A percentile compares a stretch with the other conserved stretches of the same genome.
Conservation (phyloP, 2,113 vertebrate species). For the Leptobrachium ailaonicum region DNA sequence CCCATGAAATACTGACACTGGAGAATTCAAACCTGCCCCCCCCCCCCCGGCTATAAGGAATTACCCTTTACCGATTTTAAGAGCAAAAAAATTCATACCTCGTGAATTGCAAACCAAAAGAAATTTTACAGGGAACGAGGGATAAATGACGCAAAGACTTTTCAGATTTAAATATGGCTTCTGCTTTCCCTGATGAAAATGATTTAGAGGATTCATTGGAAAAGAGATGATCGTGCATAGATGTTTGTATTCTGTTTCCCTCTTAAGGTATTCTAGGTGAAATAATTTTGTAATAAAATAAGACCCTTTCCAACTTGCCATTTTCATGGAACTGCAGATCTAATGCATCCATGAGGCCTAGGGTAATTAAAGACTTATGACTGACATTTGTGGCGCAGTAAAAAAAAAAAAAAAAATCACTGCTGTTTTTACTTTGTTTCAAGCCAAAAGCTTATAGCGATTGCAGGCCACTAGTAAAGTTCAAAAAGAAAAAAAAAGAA, state of each 20-base stretch:
- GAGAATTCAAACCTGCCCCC: background rate
- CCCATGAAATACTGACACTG: too few species aligned
- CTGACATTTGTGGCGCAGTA: too few species aligned
- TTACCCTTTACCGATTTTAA: too few species aligned
- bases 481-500: too few species aligned
- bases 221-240: slow-evolving; percentile 33
- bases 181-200: slow-evolving; percentile 21
- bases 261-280: slow-evolving; percentile 18
- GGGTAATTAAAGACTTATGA: too few species aligned
- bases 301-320: background rate
- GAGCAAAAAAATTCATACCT: background rate
- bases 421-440: too few species aligned
- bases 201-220: background rate
- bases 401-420: too few species aligned
- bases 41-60: background rate
- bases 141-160: background rate
- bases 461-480: too few species aligned
- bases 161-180: slow-evolving; percentile 40
- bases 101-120: background rate
- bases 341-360: too few species aligned
- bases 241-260: slow-evolving; percentile 17
- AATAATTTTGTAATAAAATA: background rate
- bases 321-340: background rate
- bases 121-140: background rate
- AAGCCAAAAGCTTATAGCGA: too few species aligned